Evolutionary conservation across 2,797 vertebrate genomes (phyloP), one percentile per base, ranked within the genome.

Genomic region (Halcyon badia): DNA sequence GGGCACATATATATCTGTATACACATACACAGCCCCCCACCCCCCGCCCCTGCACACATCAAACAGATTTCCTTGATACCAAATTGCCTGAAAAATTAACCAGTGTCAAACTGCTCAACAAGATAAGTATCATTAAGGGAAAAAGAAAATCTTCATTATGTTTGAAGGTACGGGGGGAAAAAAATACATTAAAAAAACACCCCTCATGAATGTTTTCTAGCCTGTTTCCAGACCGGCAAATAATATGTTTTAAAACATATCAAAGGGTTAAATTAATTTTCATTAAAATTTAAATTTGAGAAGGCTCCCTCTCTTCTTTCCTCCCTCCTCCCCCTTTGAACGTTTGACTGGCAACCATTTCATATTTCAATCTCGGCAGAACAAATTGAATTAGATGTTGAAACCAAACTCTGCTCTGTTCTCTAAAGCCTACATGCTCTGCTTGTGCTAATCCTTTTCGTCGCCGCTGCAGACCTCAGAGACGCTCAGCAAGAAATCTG

Each of bases 361-460:
- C 98, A 97, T 97, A 98, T 98, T 98, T 98, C 98, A 98, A 98
- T 98, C 98, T 98, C 97, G 37, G 98, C 98, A 98, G 98, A 98
- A 98, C 98, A 98, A 98, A 98, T 98, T 98, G 98, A 98, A 98
- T 98, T 98, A 98, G 98, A 97, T 98, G 98, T 98, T 97, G 98
- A 97, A 97, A 97, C 97, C 95, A 93, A 97, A 97, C 97, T 97
- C 93, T 77, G 96, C 96, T 98, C 97, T 97, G 97, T 97, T 97
- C 96, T 97, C 98, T 96, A 97, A 97, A 97, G 97, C 98, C 98
- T 96, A 98, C 96, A 91, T 84, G 97, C 96, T 91, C 90, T 54
- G 97, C 97, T 95, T 85, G 92, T 75, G 37, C 96, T 98, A 97
- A 98, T 98, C 98, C 97, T 90, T 83, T 89, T 95, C 97, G 92